Evolutionary conservation across 2,113 vertebrate species (phyloP), one percentile per base, ranked within the genome.

Genomic region (Egretta garzetta): DNA sequence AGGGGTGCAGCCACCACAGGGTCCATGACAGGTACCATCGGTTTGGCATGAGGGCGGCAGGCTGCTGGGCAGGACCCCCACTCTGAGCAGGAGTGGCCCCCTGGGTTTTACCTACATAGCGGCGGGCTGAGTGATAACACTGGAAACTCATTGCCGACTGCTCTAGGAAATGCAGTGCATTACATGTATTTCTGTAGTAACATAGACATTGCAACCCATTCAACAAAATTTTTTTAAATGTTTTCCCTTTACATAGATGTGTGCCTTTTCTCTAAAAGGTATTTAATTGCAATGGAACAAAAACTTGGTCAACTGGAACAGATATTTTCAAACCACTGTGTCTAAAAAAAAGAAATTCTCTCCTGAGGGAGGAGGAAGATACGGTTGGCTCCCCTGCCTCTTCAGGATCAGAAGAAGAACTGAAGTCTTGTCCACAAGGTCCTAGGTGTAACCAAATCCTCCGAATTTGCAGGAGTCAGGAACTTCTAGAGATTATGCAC

Each of bases 71-170:
- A 74, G 67, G 60, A 90, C 27, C 53, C 27, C 21, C 9, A 9
- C 18, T 21, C 53, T 14, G 8, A 58, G 37, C 35, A 39, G 35
- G 9, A 70, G 9, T 9, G 62, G 14, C 8, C 37, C 37, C 71
- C 20, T 1, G 2, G 16, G 9, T 33, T 45, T 39, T 64, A 35
- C 12, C 58, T 71, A 41, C 0, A 0, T 18, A n/a, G 39, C 1
- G 10, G 43, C 0, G 0, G 70, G 26, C 45, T 64, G 80, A 74
- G 59, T 27, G 67, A 18, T 64, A 17, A 10, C 55, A 6, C 52
- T 47, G 41, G 63, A 56, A 87, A 17, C 47, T 33, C 66, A 12
- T 4, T 45, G 37, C 82, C 3, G 3, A 21, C 76, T 45, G 22
- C 59, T 28, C 56, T 52, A 70, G 77, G 73, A 74, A 89, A 72